A percentile compares a stretch with the other conserved stretches of the same genome.
phyloP scores from a whole-genome alignment of 35 echinoderm and acorn worm species.

The Apostichopus japonicus region DNA sequence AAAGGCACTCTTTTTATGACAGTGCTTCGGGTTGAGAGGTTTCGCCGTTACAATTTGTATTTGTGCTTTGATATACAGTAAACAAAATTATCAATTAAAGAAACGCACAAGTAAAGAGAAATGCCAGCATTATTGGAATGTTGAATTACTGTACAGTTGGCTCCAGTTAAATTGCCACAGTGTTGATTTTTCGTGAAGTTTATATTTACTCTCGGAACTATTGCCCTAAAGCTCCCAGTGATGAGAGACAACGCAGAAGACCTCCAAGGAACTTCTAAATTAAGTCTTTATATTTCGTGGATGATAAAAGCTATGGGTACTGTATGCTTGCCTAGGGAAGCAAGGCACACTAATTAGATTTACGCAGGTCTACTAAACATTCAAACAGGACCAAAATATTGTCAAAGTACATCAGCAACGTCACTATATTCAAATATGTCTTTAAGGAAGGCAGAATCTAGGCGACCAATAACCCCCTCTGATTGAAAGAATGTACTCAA shows the following conservation, averaged over 20 bases:
- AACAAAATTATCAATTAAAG: too few relatives aligned
- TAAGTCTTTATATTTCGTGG: not conserved
- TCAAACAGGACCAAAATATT: not conserved
- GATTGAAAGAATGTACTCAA: too few relatives aligned
- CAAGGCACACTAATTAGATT: slow-evolving; percentile 4
- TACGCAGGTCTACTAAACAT: not conserved
- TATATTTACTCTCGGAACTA: slow-evolving; percentile 17
- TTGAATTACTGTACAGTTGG: not conserved
- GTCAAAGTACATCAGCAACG: not conserved
- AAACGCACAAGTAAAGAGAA: not conserved
- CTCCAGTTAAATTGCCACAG: not conserved
- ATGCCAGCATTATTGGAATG: not conserved
- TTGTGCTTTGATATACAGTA: too few relatives aligned
- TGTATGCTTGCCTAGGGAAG: slow-evolving; percentile 10
- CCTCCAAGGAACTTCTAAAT: not conserved
- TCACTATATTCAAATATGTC: not conserved
- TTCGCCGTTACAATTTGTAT: too few relatives aligned
- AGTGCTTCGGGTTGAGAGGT: too few relatives aligned
- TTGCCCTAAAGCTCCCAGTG: slow-evolving; percentile 2
- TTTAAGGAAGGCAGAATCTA: too few relatives aligned
- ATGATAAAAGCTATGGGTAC: not conserved
- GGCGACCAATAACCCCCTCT: too few relatives aligned
- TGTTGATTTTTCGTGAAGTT: slow-evolving; percentile 42
- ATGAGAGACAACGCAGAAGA: slow-evolving; percentile 9
- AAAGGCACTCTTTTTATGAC: too few relatives aligned